A percentile compares a stretch with the other conserved stretches of the same genome.
phyloP scores from a whole-genome alignment of 92 coral and sea anemone genomes.

The Palythoa heliodiscus region DNA sequence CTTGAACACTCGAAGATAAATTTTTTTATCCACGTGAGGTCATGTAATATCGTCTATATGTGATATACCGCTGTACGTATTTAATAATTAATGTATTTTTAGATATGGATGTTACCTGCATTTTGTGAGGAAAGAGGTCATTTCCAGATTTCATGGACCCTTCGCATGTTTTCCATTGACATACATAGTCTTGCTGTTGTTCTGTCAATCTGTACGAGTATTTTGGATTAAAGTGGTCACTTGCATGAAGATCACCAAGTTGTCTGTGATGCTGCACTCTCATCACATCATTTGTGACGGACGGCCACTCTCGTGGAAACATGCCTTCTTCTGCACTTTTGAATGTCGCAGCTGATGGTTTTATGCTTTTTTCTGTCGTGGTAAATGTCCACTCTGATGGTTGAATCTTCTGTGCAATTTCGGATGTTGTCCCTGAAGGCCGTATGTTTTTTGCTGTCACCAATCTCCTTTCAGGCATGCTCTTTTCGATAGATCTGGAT shows the following conservation, averaged over 20 bases:
- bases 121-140: background rate
- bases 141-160: background rate
- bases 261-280: background rate
- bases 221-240: background rate
- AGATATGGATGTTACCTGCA: background rate
- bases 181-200: background rate
- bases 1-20: no score
- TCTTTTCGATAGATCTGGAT: no score
- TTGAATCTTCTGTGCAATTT: no score
- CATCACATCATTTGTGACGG: background rate
- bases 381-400: background rate
- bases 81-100: background rate
- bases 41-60: background rate
- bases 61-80: background rate
- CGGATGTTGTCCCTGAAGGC: no score
- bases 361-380: background rate
- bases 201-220: background rate
- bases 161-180: slow-evolving; percentile 2
- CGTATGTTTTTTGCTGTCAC: no score
- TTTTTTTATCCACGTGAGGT: no score
- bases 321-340: background rate
- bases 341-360: background rate
- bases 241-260: background rate
- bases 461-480: no score
- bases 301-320: background rate